These are phyloP conservation scores for Picathartes gymnocephalus DNA, from an alignment of 2,113 vertebrate genomes.

Conservation along the genomic window DNA sequence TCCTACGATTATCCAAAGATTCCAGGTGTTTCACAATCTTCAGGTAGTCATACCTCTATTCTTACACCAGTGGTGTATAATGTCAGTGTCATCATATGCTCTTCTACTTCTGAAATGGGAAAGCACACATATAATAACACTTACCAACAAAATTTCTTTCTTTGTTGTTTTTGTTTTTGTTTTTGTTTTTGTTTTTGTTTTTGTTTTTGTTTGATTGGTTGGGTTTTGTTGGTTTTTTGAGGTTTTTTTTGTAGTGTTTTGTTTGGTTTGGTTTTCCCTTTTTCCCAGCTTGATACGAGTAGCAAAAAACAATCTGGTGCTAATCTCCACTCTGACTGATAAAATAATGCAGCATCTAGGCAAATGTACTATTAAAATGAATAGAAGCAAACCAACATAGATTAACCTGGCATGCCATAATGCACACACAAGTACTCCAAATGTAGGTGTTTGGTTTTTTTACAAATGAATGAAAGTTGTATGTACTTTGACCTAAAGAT, in stretches of 20 bases:
- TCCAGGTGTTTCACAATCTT: neutral
- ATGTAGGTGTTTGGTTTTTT: fast-evolving
- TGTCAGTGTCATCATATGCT: neutral
- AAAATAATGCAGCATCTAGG: neutral
- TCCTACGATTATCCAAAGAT: neutral
- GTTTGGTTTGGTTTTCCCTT: neutral
- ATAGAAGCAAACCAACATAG: neutral
- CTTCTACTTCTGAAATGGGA: neutral
- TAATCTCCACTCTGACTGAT: neutral
- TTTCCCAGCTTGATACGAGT: neutral
- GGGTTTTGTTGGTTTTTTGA: too few species aligned
- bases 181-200: too few species aligned
- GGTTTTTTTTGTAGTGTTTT: neutral
- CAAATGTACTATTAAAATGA: neutral
- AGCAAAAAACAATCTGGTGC: neutral
- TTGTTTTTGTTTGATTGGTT: too few species aligned
- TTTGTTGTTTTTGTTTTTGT: too few species aligned
- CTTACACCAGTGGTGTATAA: neutral
- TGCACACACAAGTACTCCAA: neutral
- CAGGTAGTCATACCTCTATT: neutral
- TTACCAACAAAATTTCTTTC: neutral
- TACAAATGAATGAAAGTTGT: neutral
- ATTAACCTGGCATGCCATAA: neutral
- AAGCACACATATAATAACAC: neutral
- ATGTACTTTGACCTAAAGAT: neutral